Percentiles rank a stretch among this genome's conserved stretches.
Evolutionary conservation across 2,113 vertebrate genomes (phyloP).

Genomic region (Chaetodon trifascialis): DNA sequence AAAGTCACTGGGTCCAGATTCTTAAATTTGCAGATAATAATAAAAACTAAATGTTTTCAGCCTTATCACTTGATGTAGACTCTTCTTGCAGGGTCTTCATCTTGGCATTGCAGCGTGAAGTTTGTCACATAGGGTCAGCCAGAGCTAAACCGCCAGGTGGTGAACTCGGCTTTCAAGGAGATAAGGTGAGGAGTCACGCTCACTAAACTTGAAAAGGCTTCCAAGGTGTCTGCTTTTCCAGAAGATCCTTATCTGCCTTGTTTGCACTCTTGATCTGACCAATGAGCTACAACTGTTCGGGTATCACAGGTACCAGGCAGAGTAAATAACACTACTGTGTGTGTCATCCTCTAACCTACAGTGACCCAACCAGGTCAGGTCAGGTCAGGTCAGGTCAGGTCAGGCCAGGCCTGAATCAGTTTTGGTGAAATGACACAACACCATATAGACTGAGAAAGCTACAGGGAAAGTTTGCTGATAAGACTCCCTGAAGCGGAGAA

Average conservation of each 20-base stretch:
- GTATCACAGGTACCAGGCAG: slow-evolving; percentile 23
- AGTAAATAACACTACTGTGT: not conserved
- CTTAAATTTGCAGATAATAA: too few relatives aligned
- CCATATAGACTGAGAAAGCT: not conserved
- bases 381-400: not conserved
- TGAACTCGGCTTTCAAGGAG: slow-evolving; percentile 15
- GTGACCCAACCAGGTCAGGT: not conserved
- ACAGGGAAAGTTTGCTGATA: not conserved
- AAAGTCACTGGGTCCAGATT: too few relatives aligned
- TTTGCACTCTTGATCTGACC: slow-evolving; percentile 12
- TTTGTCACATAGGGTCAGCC: slow-evolving; percentile 31
- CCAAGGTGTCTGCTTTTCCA: not conserved
- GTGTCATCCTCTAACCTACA: not conserved
- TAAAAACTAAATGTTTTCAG: too few relatives aligned
- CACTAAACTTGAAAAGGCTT: too few relatives aligned
- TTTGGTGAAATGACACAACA: not conserved
- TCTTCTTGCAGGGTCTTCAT: not conserved
- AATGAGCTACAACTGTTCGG: not conserved
- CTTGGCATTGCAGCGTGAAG: slow-evolving; percentile 33
- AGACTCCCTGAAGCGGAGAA: not conserved
- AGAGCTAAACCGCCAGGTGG: slow-evolving; percentile 42
- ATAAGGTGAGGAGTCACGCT: slow-evolving; percentile 33
- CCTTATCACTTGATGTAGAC: too few relatives aligned
- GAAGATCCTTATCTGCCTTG: slow-evolving; percentile 1
- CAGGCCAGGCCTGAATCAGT: not conserved